Evolutionary conservation across 2,797 vertebrate species (phyloP).

Genomic region (Coranthus polyacanthus): DNA sequence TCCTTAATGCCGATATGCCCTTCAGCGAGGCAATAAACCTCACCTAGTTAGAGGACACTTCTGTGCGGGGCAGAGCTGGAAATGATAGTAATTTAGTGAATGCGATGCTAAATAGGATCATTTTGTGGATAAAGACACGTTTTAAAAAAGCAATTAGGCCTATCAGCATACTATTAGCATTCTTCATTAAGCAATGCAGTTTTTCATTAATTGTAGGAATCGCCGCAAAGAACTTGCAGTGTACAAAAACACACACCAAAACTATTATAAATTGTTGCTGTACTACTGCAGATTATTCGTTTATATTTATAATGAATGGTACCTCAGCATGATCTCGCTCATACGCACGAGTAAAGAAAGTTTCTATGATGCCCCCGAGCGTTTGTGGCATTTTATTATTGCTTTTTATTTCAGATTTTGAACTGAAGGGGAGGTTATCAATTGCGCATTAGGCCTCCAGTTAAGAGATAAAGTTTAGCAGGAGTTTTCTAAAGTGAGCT

Average conservation of each 20-base stretch:
- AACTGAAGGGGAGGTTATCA: conserved; percentile 42
- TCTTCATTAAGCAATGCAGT: no score
- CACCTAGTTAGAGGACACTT: conserved; percentile 14
- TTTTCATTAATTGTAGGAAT: no score
- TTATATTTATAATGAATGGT: background rate
- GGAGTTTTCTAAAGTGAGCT: conserved; percentile 37
- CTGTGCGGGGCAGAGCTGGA: no score
- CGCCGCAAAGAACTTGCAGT: no score
- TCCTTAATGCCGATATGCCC: background rate
- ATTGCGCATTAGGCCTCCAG: conserved; percentile 25
- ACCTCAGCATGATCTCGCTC: background rate
- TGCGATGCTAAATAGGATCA: no score
- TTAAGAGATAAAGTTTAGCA: conserved; percentile 37
- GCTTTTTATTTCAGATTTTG: conserved; percentile 33
- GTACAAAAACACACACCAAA: no score
- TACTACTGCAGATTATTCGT: no score
- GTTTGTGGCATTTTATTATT: conserved; percentile 10
- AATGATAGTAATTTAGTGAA: no score
- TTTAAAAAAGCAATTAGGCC: no score
- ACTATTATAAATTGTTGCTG: no score
- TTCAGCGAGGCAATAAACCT: background rate
- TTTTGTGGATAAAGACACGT: no score
- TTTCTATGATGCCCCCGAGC: conserved; percentile 1
- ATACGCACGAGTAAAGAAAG: background rate
- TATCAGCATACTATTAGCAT: no score